Conservation (phyloP, 2,113 vertebrate genomes). For the Drymodes brunneopygia region DNA sequence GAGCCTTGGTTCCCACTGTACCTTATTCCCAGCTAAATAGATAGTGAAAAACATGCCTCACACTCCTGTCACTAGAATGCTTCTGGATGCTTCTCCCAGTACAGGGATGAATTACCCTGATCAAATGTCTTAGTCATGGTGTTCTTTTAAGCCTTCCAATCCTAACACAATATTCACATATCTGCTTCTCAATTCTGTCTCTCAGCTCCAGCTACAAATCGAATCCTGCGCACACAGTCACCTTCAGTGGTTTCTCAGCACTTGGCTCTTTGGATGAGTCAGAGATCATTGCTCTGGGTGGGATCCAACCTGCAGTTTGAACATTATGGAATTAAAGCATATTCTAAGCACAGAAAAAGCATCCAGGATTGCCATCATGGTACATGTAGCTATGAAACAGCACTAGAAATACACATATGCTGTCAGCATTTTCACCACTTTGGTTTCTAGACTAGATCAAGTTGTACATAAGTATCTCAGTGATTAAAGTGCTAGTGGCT, state of each 20-base stretch:
- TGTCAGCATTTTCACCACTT: neutral
- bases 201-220: neutral
- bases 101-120: neutral
- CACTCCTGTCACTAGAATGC: neutral
- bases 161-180: neutral
- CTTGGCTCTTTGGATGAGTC: neutral
- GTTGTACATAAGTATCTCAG: rapidly evolving
- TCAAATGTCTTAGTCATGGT: neutral
- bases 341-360: neutral
- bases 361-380: neutral
- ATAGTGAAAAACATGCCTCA: neutral
- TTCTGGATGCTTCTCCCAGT: neutral
- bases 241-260: neutral
- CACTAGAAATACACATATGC: neutral
- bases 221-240: neutral
- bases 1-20: neutral
- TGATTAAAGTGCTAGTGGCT: neutral
- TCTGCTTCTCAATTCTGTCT: neutral
- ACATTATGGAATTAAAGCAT: neutral
- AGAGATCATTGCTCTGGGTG: neutral
- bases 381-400: neutral
- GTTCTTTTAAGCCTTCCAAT: neutral
- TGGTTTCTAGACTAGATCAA: neutral
- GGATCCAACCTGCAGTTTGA: neutral
- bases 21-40: neutral